phyloP scores from a whole-genome alignment of 2,113 vertebrate species.

The Poicephalus gulielmi region DNA sequence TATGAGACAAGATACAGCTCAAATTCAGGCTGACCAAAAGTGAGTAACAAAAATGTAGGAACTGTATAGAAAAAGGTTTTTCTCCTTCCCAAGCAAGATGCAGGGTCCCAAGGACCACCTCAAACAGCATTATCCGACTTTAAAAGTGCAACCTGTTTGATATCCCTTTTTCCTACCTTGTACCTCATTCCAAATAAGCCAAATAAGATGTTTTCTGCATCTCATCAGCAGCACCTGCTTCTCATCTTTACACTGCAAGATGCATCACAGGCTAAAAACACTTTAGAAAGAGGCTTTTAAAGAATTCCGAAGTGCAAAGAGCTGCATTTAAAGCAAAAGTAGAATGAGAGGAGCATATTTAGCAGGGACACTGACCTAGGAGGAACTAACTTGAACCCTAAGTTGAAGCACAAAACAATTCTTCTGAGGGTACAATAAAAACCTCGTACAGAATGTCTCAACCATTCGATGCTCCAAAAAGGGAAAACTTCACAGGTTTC shows the following conservation, averaged over 20 bases:
- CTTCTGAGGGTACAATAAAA: constrained; percentile 17
- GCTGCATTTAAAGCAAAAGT: constrained; percentile 42
- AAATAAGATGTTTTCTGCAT: background rate
- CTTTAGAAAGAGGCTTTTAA: constrained; percentile 26
- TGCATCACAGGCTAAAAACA: constrained; percentile 39
- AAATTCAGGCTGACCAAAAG: background rate
- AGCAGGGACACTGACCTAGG: constrained; percentile 52
- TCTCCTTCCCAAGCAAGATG: background rate
- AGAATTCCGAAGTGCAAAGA: constrained; percentile 40
- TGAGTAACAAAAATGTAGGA: background rate
- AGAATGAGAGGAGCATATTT: constrained; percentile 48
- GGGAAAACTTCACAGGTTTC: constrained; percentile 39
- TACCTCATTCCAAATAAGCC: constrained; percentile 1
- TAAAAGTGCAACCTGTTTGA: background rate
- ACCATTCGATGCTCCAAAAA: constrained; percentile 31
- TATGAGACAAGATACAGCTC: background rate
- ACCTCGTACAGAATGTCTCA: background rate
- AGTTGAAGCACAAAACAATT: constrained; percentile 25
- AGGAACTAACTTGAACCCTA: constrained; percentile 46
- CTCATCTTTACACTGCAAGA: constrained; percentile 39
- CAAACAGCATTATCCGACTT: background rate
- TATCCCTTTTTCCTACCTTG: background rate
- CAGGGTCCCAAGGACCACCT: background rate
- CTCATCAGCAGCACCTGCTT: constrained; percentile 22
- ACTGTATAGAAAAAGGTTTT: background rate